Evolutionary conservation across 2,797 vertebrate genomes (phyloP), one percentile per base, ranked within the genome.

Genomic region (Sorex maritimensis): DNA sequence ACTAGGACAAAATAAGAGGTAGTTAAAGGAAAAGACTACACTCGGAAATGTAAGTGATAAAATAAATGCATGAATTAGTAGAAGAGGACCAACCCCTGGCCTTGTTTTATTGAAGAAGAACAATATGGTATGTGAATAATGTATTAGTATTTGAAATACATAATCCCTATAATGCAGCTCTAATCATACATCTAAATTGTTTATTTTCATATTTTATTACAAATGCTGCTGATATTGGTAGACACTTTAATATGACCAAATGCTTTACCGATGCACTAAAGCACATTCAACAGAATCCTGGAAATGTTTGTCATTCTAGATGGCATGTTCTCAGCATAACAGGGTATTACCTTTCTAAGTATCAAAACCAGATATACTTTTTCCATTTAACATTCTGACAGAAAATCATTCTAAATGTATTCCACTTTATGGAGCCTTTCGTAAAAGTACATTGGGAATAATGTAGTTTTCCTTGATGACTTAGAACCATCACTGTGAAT

Each of bases 361-460:
- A 77, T 58, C 84, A 81, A 86, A 90, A 84, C 6, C 55, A 30
- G 73, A 49, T n/a, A 38, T 8, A 15, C 24, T 61, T 83, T 84
- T 68, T 86, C 46, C 77, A 92, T 90, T 91, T 79, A 96, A 91
- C 41, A 82, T 89, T 75, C 55, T 85, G 86, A 93, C 79, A 89
- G 89, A 93, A 92, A 96, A 87, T 95, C 94, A 89, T 88, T 93
- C 71, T 77, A 95, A 96, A 94, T 83, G 23, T 92, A 84, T 92
- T 95, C 92, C 77, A 90, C 34, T 92, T 95, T 86, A 93, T 89
- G 87, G 95, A 78, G 30, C 4, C 89, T 96, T 95, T 71, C 89
- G 92, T 93, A 95, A 94, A 96, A 96, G 95, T 75, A 77, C 85
- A 82, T 63, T 84, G 91, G 67, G 71, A 61, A 88, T 91, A 94